Conservation (phyloP, 2,113 vertebrate genomes). For the Xiphophorus couchianus region DNA sequence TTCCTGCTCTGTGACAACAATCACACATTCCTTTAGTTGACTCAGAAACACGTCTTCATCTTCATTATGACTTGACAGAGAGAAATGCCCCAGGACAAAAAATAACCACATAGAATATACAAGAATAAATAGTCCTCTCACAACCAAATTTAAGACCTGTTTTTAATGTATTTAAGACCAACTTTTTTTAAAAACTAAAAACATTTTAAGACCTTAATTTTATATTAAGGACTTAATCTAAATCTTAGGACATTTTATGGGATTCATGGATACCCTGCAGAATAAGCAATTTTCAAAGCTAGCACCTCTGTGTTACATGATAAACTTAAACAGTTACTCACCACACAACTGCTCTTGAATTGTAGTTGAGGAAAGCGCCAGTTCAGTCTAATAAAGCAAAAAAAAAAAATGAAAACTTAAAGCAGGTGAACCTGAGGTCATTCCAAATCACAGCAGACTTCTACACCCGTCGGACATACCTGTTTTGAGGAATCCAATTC, state of each 20-base stretch:
- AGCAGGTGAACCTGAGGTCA: background rate
- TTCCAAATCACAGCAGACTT: background rate
- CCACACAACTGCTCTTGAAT: slow-evolving; percentile 20
- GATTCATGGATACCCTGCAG: no score
- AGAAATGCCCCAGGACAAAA: no score
- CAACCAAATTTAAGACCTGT: no score
- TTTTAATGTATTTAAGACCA: no score
- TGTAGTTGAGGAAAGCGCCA: background rate
- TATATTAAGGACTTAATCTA: no score
- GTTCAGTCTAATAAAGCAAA: slow-evolving; percentile 12
- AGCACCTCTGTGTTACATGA: background rate
- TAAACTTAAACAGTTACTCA: slow-evolving; percentile 29
- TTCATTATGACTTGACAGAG: background rate
- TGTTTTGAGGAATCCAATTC: slow-evolving; percentile 1
- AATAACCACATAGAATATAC: no score
- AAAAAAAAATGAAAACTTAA: background rate
- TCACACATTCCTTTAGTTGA: background rate
- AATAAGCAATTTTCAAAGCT: background rate
- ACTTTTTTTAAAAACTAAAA: no score
- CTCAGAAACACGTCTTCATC: background rate
- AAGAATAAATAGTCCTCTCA: no score
- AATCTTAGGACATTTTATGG: no score
- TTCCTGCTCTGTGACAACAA: background rate
- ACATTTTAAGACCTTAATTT: no score
- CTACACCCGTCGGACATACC: slow-evolving; percentile 20